A percentile compares a stretch with the other conserved stretches of the same genome.
Evolutionary conservation across 1,140 invertebrate genomes (phyloP).

Genomic region (Drosophila nasuta): DNA sequence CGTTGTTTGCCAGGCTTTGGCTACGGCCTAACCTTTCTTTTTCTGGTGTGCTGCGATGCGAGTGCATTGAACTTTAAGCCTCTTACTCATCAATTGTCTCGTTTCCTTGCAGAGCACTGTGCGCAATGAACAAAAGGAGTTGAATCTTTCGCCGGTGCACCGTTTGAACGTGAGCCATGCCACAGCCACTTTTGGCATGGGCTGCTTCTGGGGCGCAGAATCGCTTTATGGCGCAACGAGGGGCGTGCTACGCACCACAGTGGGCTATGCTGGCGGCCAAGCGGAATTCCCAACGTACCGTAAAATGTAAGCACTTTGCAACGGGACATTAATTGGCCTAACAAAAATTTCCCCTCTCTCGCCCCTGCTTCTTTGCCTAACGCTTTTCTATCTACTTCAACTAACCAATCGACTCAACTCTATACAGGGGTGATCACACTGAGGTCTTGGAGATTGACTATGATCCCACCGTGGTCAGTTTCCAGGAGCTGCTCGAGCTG

Average conservation of each 20-base stretch:
- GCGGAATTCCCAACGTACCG: slow-evolving; percentile 93
- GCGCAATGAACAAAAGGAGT: slow-evolving; percentile 79
- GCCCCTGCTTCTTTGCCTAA: slow-evolving; percentile 30
- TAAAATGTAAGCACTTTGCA: slow-evolving; percentile 90
- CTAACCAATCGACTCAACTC: slow-evolving; percentile 69
- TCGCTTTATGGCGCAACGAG: slow-evolving; percentile 93
- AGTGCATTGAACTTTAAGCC: slow-evolving; percentile 22
- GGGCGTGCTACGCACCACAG: slow-evolving; percentile 95
- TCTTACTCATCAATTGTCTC: slow-evolving; percentile 42
- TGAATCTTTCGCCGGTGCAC: slow-evolving; percentile 71
- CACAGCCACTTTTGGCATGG: slow-evolving; percentile 96
- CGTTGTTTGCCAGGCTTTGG: slow-evolving; percentile 67
- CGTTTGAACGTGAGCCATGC: slow-evolving; percentile 64
- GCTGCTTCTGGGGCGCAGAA: slow-evolving; percentile 98
- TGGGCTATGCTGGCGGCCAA: slow-evolving; percentile 97
- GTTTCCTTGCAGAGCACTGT: slow-evolving; percentile 69
- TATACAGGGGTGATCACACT: slow-evolving; percentile 94
- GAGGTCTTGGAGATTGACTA: slow-evolving; percentile 97
- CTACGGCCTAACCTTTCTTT: slow-evolving; percentile 69
- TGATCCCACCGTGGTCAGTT: slow-evolving; percentile 91
- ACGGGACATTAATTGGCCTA: slow-evolving; percentile 57
- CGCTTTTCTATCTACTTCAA: slow-evolving; percentile 34
- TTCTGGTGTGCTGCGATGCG: slow-evolving; percentile 55
- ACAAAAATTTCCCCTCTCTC: slow-evolving; percentile 43
- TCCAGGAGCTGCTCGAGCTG: slow-evolving; percentile 90